A percentile compares a stretch with the other conserved stretches of the same genome.
phyloP scores from a whole-genome alignment of 2,797 vertebrate genomes.

The Lagocephalus sceleratus region DNA sequence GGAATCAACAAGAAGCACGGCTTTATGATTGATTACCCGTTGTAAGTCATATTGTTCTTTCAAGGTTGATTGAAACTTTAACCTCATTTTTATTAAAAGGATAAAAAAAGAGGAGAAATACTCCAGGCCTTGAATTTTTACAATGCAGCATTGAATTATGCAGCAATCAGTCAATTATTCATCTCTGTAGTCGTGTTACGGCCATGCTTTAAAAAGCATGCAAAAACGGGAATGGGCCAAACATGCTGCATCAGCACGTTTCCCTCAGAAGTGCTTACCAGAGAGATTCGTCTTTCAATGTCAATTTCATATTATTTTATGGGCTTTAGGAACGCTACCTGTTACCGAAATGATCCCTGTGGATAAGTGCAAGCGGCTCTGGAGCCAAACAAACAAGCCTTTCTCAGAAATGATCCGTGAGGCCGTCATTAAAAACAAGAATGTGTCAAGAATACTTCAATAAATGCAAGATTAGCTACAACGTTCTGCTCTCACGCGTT shows the following conservation, averaged over 20 bases:
- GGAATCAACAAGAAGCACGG: conserved; percentile 79
- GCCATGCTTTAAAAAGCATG: conserved; percentile 98
- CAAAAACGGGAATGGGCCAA: conserved; percentile 87
- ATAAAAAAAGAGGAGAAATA: conserved; percentile 88
- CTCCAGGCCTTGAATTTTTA: conserved; percentile 99
- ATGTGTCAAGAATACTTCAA: conserved; percentile 3
- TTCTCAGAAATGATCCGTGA: conserved; percentile 10
- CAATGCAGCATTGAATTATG: conserved; percentile 99
- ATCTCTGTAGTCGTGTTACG: conserved; percentile 90
- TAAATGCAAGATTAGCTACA: not conserved
- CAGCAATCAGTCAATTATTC: conserved; percentile 99
- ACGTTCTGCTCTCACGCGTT: conserved; percentile 63
- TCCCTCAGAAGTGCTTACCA: conserved; percentile 97
- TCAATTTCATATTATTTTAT: conserved; percentile 81
- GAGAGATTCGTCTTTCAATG: conserved; percentile 95
- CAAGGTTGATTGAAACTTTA: conserved; percentile 99
- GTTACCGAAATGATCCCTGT: conserved; percentile 76
- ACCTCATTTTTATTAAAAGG: conserved; percentile 85
- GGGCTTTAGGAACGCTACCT: conserved; percentile 82
- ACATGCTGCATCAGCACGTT: conserved; percentile 99
- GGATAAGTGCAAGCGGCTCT: conserved; percentile 24
- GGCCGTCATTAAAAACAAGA: conserved; percentile 20
- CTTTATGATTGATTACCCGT: conserved; percentile 91
- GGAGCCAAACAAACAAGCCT: conserved; percentile 37
- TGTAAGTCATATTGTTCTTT: conserved; percentile 86